Percentiles rank a stretch among this genome's conserved stretches.
These are phyloP conservation scores for Herpetotheres cachinnans DNA, from an alignment of 2,113 vertebrate genomes.

Conservation along the genomic window DNA sequence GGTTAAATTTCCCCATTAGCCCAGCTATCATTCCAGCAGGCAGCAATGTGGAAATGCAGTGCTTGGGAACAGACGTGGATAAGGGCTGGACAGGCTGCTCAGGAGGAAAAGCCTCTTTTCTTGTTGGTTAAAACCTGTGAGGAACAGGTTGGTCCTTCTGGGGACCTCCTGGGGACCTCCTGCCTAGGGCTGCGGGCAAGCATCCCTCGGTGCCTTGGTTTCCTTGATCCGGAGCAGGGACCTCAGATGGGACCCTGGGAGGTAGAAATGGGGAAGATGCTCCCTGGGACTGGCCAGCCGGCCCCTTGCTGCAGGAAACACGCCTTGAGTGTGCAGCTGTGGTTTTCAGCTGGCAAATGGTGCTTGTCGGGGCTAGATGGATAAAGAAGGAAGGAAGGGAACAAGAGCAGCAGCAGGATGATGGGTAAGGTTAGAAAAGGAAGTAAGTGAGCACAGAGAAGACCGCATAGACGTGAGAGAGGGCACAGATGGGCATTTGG, in stretches of 20 bases:
- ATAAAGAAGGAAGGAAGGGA: slow-evolving; percentile 27
- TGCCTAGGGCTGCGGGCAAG: accelerated
- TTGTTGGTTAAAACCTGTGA: not conserved
- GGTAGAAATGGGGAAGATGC: not conserved
- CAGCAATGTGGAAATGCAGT: not conserved
- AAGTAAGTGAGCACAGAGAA: not conserved
- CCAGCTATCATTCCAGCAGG: too few relatives aligned
- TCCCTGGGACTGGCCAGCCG: not conserved
- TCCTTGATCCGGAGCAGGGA: not conserved
- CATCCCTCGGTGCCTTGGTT: not conserved
- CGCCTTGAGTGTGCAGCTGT: not conserved
- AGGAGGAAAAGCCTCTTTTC: not conserved
- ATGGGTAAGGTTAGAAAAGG: not conserved
- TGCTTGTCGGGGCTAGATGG: not conserved
- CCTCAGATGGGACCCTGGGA: not conserved
- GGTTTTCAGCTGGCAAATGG: not conserved
- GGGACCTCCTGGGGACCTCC: not conserved
- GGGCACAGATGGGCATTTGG: not conserved
- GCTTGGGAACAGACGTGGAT: not conserved
- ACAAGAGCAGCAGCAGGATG: not conserved
- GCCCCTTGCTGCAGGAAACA: not conserved
- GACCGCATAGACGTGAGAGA: not conserved
- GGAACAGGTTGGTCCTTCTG: not conserved
- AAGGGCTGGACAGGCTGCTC: not conserved
- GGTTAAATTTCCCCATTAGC: not conserved